These are phyloP conservation scores for Tachypleus tridentatus DNA, from an alignment of 1,140 invertebrate species.

Conservation along the genomic window DNA sequence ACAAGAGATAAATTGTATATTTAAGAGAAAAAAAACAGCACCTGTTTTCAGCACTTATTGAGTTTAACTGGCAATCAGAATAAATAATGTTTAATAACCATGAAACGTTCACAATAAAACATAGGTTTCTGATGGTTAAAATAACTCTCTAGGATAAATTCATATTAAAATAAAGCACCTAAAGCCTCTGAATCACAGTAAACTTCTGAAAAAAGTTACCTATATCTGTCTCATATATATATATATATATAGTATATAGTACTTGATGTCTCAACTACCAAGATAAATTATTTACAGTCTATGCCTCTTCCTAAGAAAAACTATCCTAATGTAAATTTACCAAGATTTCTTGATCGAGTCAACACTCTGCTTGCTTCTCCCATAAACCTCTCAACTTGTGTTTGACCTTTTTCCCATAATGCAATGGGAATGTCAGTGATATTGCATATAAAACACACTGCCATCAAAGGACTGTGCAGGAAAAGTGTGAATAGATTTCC, in stretches of 20 bases:
- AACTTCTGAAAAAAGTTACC: too few relatives aligned
- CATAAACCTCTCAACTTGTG: constrained; percentile 76
- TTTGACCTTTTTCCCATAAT: constrained; percentile 81
- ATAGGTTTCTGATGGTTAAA: not conserved
- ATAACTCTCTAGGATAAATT: not conserved
- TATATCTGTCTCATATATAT: too few relatives aligned
- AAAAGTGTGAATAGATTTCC: constrained; percentile 91
- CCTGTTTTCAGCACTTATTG: too few relatives aligned
- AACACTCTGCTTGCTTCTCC: constrained; percentile 74
- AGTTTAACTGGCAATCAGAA: too few relatives aligned
- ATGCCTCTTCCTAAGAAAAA: not conserved
- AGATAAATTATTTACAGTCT: not conserved
- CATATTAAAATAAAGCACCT: too few relatives aligned
- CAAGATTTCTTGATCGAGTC: constrained; percentile 59
- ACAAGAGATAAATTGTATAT: too few relatives aligned
- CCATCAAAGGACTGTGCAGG: constrained; percentile 83
- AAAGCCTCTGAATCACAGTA: too few relatives aligned
- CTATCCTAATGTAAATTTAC: constrained; percentile 40
- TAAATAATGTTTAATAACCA: too few relatives aligned
- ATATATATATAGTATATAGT: too few relatives aligned
- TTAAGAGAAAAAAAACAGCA: too few relatives aligned
- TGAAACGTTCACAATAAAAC: not conserved
- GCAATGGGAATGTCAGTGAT: constrained; percentile 69
- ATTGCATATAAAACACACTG: constrained; percentile 84
- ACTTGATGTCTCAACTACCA: not conserved